Percentiles rank a stretch among this genome's conserved stretches.
Evolutionary conservation across 2,797 vertebrate species (phyloP).

Genomic region (Lycodopsis pacificus): DNA sequence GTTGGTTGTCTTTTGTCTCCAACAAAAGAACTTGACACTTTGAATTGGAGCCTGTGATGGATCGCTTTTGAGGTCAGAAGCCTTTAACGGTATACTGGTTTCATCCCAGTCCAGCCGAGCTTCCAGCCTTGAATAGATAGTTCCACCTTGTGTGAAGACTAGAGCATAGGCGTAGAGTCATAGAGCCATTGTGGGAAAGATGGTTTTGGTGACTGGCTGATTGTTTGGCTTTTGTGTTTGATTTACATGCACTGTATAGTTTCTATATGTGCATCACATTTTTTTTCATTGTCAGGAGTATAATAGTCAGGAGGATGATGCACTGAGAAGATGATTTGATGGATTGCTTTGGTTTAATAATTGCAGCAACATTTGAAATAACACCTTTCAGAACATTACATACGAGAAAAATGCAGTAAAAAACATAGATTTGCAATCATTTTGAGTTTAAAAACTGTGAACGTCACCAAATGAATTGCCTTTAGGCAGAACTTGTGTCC

Average conservation of each 20-base stretch:
- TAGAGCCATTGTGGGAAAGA: constrained; percentile 65
- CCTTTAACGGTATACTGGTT: constrained; percentile 80
- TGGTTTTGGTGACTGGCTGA: constrained; percentile 53
- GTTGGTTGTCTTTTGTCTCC: constrained; percentile 78
- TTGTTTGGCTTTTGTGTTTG: constrained; percentile 34
- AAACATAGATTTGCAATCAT: background rate
- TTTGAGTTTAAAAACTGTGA: constrained; percentile 5
- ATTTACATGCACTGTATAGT: constrained; percentile 32
- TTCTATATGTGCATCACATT: constrained; percentile 31
- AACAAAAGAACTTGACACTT: constrained; percentile 83
- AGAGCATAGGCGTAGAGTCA: constrained; percentile 61
- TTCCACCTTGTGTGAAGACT: constrained; percentile 65
- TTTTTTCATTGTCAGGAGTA: constrained; percentile 16
- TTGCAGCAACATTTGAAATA: background rate
- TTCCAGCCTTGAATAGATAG: constrained; percentile 71
- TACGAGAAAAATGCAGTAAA: background rate
- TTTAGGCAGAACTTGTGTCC: background rate
- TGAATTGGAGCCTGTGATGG: constrained; percentile 84
- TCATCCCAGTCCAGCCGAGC: constrained; percentile 74
- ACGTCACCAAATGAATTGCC: constrained; percentile 24
- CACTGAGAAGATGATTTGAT: background rate
- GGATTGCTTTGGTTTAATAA: background rate
- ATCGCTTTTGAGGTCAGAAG: constrained; percentile 85
- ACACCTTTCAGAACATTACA: background rate
- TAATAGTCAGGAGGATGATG: background rate